A percentile compares a stretch with the other conserved stretches of the same genome.
These are phyloP conservation scores for silkworm (Bombyx mori) DNA, from an alignment of 1,140 invertebrate species.

Conservation along the genomic window ASM3026992v2 NC_085112.1:7754001-7754500, in stretches of 20 bases:
- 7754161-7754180: conserved; percentile 46
- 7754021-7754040: conserved; percentile 60
- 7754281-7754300: conserved; percentile 76
- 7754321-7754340: conserved; percentile 79
- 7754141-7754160: conserved; percentile 40
- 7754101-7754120: conserved; percentile 55
- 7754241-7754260: conserved; percentile 79
- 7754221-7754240: conserved; percentile 63
- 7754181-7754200: conserved; percentile 45
- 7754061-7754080: conserved; percentile 32
- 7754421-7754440: conserved; percentile 77
- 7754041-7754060: conserved; percentile 34
- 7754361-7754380: conserved; percentile 83
- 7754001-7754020: conserved; percentile 72
- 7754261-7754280: conserved; percentile 78
- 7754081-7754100: conserved; percentile 1
- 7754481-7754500: conserved; percentile 73
- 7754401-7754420: conserved; percentile 77
- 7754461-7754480: conserved; percentile 74
- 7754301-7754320: conserved; percentile 79
- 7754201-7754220: conserved; percentile 46
- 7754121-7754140: conserved; percentile 55
- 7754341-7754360: conserved; percentile 77
- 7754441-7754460: conserved; percentile 79
- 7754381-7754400: conserved; percentile 83